These are phyloP conservation scores for Nephrotoma guestfalica DNA, from an alignment of 2,888 invertebrate species.

Conservation along the genomic window DNA sequence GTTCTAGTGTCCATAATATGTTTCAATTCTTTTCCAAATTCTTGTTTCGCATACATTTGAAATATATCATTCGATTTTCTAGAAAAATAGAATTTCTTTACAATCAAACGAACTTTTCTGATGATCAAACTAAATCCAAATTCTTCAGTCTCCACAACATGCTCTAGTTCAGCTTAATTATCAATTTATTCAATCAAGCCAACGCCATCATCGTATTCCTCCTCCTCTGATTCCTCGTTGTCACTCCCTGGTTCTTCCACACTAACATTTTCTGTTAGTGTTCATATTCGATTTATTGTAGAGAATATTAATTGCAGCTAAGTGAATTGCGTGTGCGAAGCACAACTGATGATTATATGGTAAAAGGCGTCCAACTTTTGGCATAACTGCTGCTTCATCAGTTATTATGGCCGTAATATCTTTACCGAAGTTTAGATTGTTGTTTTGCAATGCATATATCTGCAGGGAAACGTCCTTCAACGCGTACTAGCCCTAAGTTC, in stretches of 20 bases:
- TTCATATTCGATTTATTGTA: not conserved
- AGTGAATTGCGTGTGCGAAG: not conserved
- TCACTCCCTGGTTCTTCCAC: not conserved
- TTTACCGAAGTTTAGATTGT: not conserved
- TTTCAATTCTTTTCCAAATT: no score
- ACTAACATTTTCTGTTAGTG: not conserved
- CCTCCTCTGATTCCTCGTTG: not conserved
- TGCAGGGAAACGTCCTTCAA: no score
- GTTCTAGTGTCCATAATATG: no score
- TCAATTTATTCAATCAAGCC: not conserved
- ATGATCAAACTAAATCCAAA: no score
- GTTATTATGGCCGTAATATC: not conserved
- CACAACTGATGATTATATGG: not conserved
- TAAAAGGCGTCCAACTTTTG: not conserved
- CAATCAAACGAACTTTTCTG: no score
- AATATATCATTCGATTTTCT: no score
- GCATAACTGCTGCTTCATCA: not conserved
- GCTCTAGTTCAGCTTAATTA: not conserved
- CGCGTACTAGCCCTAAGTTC: no score
- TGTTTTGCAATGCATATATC: no score
- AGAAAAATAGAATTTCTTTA: no score
- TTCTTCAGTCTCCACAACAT: no score
- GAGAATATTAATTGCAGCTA: not conserved
- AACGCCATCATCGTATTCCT: not conserved
- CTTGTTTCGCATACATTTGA: no score